Evolutionary conservation across 2,113 vertebrate genomes (phyloP).

Genomic region (Albula glossodonta): DNA sequence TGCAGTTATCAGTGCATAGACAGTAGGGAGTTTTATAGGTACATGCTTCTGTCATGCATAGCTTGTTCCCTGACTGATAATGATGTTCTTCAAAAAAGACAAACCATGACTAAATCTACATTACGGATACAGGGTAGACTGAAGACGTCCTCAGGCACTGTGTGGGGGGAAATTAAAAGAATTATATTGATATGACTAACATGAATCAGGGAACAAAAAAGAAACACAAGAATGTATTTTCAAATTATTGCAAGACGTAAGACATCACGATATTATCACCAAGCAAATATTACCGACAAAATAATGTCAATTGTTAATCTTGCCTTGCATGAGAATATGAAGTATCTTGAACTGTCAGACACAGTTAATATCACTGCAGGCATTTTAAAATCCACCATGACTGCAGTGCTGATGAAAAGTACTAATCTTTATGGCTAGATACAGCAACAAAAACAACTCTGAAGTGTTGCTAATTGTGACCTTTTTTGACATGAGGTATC

Average conservation of each 20-base stretch:
- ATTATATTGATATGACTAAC: background rate
- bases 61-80: slow-evolving; percentile 6
- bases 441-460: background rate
- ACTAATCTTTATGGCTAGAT: background rate
- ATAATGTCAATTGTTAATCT: background rate
- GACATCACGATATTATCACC: background rate
- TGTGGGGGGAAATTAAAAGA: background rate
- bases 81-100: background rate
- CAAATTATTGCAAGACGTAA: background rate
- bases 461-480: background rate
- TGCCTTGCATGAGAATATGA: background rate
- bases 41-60: slow-evolving; percentile 7
- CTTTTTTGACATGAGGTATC: background rate
- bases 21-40: slow-evolving; percentile 6
- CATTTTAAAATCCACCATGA: background rate
- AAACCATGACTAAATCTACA: slow-evolving; percentile 6
- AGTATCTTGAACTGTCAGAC: background rate
- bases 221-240: background rate
- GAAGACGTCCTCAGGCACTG: background rate
- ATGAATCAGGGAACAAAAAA: background rate
- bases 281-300: background rate
- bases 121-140: background rate
- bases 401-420: background rate
- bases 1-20: background rate
- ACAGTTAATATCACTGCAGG: background rate